These are phyloP conservation scores for Carassius gibelio DNA, from an alignment of 2,113 vertebrate genomes.

Conservation along the genomic window DNA sequence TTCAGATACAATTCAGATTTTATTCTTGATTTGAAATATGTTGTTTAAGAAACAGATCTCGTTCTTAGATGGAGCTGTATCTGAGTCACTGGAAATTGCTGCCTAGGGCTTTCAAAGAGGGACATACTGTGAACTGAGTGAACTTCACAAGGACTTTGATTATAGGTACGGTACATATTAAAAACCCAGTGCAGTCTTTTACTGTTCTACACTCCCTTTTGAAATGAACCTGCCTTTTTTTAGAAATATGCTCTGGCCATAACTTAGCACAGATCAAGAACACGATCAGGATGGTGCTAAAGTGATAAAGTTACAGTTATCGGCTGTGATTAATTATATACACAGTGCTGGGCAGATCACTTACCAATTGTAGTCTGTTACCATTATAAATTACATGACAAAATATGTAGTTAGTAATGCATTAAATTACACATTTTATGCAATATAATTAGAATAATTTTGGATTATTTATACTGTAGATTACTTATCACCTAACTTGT, in stretches of 20 bases:
- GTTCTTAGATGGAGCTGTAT: background rate
- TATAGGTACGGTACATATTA: background rate
- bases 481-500: too few species aligned
- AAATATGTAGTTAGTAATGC: background rate
- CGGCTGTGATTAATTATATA: too few species aligned
- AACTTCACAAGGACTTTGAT: background rate
- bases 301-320: too few species aligned
- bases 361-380: background rate
- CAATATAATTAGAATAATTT: background rate
- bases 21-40: background rate
- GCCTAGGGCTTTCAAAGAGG: background rate
- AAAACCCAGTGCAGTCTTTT: background rate
- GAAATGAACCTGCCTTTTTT: background rate
- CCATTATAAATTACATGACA: background rate
- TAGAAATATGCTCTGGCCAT: background rate
- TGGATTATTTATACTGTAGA: too few species aligned
- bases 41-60: background rate
- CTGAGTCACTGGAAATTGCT: background rate
- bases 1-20: background rate
- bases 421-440: background rate
- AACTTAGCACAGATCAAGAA: background rate
- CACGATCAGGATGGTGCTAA: background rate
- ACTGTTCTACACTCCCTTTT: background rate
- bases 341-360: too few species aligned
- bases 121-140: background rate